These are phyloP conservation scores for Aphelinus atriplicis DNA, from an alignment of 1,140 invertebrate species.

Conservation along the genomic window DNA sequence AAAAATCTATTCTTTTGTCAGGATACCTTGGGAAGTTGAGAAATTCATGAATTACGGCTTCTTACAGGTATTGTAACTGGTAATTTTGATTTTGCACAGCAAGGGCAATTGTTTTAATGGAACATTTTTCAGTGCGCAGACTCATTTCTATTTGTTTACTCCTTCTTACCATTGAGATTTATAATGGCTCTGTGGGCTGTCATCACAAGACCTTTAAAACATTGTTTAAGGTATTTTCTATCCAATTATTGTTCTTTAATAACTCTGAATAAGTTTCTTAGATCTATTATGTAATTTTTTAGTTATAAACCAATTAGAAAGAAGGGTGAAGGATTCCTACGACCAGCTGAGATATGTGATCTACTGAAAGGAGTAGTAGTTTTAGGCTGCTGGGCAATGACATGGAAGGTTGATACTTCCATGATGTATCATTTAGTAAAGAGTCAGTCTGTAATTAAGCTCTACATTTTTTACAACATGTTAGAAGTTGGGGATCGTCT, in stretches of 20 bases:
- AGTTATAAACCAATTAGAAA: slow-evolving; percentile 50
- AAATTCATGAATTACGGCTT: slow-evolving; percentile 97
- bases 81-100: neutral
- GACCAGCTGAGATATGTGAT: slow-evolving; percentile 96
- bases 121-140: slow-evolving; percentile 84
- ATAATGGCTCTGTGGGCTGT: slow-evolving; percentile 85
- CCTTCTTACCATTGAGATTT: slow-evolving; percentile 95
- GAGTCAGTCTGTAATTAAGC: slow-evolving; percentile 97
- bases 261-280: neutral
- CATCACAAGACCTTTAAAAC: slow-evolving; percentile 75
- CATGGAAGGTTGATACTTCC: slow-evolving; percentile 94
- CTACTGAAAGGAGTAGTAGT: slow-evolving; percentile 92
- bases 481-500: slow-evolving; percentile 96
- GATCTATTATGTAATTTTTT: slow-evolving; percentile 39
- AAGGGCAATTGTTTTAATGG: slow-evolving; percentile 18
- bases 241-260: neutral
- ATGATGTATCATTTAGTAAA: slow-evolving; percentile 99
- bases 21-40: slow-evolving; percentile 92
- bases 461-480: slow-evolving; percentile 99
- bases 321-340: slow-evolving; percentile 68
- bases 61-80: slow-evolving; percentile 72
- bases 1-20: slow-evolving; percentile 97
- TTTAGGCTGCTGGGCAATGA: slow-evolving; percentile 82
- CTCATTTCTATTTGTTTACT: slow-evolving; percentile 97
- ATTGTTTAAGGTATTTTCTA: slow-evolving; percentile 74